Percentiles rank a stretch among this genome's conserved stretches.
These are phyloP conservation scores for Ancistrus triradiatus DNA, from an alignment of 2,113 vertebrate genomes.

Conservation along the genomic window DNA sequence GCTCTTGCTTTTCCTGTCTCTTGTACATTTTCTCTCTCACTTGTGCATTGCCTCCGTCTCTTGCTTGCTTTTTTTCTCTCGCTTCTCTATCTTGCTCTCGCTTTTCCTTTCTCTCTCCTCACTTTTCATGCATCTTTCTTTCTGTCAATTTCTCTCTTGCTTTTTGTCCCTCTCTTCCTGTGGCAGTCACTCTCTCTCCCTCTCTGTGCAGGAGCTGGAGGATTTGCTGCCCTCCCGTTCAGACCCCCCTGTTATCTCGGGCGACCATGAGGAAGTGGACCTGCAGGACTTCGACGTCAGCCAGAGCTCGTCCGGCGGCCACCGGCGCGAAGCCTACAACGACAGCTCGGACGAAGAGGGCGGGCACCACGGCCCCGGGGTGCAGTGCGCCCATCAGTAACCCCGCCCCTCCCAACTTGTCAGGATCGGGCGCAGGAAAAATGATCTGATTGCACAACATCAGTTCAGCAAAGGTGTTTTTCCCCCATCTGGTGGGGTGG, in stretches of 20 bases:
- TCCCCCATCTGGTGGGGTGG: constrained; percentile 39
- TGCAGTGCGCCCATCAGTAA: constrained; percentile 97
- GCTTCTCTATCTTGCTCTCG: no score
- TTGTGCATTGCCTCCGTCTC: no score
- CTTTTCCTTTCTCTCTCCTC: no score
- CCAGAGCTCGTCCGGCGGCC: constrained; percentile 82
- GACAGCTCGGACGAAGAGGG: constrained; percentile 97
- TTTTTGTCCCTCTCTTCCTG: no score
- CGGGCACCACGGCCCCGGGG: constrained; percentile 91
- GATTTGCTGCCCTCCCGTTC: constrained; percentile 91
- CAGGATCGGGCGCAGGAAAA: constrained; percentile 18
- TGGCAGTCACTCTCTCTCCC: no score
- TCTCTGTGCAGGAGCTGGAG: constrained; percentile 85
- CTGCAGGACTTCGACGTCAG: constrained; percentile 90
- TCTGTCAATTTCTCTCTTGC: no score
- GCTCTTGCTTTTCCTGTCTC: no score
- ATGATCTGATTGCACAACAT: constrained; percentile 45
- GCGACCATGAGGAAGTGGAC: constrained; percentile 93
- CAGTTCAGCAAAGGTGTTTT: constrained; percentile 19
- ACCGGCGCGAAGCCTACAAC: constrained; percentile 92
- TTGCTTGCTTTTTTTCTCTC: no score
- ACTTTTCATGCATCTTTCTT: no score
- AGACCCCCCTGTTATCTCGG: constrained; percentile 80
- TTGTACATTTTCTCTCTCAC: no score
- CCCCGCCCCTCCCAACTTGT: neutral